Evolutionary conservation across 2,797 vertebrate species (phyloP).

Genomic region (Alosa sapidissima): DNA sequence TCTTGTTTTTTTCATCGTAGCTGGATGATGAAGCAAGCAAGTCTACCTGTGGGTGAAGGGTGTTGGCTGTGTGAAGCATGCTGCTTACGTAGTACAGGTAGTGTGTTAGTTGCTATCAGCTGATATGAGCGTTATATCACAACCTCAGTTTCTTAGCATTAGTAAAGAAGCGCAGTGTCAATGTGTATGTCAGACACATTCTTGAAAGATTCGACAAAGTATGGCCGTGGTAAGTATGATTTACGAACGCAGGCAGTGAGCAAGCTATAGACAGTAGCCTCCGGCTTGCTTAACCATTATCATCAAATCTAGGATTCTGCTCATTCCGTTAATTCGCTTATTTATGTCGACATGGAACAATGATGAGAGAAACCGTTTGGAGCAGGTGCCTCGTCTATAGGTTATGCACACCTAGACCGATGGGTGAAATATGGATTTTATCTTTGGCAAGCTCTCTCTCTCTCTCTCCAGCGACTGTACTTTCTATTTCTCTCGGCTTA

Average conservation of each 20-base stretch:
- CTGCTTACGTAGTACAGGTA: not conserved
- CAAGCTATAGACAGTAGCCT: not conserved
- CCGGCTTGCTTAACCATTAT: not conserved
- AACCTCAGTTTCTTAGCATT: not conserved
- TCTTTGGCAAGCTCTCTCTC: not conserved
- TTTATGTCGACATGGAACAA: not conserved
- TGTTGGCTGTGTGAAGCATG: conserved; percentile 9
- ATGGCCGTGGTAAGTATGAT: not conserved
- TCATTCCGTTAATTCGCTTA: not conserved
- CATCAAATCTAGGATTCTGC: not conserved
- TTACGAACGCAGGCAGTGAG: not conserved
- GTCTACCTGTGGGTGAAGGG: not conserved
- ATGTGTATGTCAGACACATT: not conserved
- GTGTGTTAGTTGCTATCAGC: not conserved
- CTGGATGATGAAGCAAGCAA: not conserved
- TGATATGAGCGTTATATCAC: not conserved
- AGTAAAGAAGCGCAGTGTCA: not conserved
- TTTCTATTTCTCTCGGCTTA: not conserved
- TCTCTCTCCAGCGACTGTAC: not conserved
- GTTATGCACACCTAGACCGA: not conserved
- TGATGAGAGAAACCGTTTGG: not conserved
- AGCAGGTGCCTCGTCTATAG: not conserved
- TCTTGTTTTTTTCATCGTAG: not conserved
- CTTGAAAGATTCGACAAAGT: not conserved
- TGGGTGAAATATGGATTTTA: not conserved